Percentiles rank a stretch among this genome's conserved stretches.
These are phyloP conservation scores for Mythimna impura DNA, from an alignment of 2,888 invertebrate species.

Conservation along the genomic window DNA sequence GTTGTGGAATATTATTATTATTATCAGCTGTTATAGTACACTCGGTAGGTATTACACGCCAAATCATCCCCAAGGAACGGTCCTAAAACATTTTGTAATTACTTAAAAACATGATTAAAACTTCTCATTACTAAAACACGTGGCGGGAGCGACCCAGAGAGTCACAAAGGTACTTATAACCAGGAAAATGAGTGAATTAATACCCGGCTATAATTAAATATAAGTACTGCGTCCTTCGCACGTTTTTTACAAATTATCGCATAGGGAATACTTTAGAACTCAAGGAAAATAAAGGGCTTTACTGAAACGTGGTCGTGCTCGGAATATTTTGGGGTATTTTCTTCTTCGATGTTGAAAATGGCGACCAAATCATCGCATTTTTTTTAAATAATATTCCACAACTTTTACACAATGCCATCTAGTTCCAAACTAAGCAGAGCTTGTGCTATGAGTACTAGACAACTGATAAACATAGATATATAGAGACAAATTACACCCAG, in stretches of 20 bases:
- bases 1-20: background rate
- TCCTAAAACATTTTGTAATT: conserved; percentile 23
- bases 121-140: conserved; percentile 23
- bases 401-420: too few relatives aligned
- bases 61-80: background rate
- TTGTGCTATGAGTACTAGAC: too few relatives aligned
- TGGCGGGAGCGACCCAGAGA: conserved; percentile 11
- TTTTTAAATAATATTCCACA: background rate
- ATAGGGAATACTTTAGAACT: conserved; percentile 38
- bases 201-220: conserved; percentile 45
- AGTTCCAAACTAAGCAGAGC: too few relatives aligned
- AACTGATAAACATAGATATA: too few relatives aligned
- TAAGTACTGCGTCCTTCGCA: conserved; percentile 39
- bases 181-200: conserved; percentile 45
- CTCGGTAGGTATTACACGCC: background rate
- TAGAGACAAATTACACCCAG: too few relatives aligned
- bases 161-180: conserved; percentile 26
- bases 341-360: conserved; percentile 18
- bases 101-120: conserved; percentile 24
- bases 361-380: background rate
- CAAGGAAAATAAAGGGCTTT: conserved; percentile 36
- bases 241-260: conserved; percentile 52
- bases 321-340: conserved; percentile 35
- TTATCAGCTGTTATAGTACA: too few relatives aligned
- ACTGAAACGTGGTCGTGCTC: conserved; percentile 37